Conservation (phyloP, 2,113 vertebrate species). For the Corythoichthys haematopterus region DNA sequence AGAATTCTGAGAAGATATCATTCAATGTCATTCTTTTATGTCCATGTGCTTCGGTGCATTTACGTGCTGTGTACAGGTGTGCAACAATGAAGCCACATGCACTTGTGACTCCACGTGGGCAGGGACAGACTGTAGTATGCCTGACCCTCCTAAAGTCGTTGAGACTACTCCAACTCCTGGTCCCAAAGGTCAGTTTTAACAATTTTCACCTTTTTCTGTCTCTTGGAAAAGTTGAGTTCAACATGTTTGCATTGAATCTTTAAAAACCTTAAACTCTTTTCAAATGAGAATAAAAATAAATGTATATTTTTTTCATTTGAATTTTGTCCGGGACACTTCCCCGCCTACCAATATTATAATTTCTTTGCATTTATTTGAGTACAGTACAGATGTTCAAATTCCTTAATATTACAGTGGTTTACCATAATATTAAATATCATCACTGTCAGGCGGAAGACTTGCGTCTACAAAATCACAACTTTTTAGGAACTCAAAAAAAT, state of each 20-base stretch:
- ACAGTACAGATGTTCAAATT: too few species aligned
- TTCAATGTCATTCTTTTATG: not conserved
- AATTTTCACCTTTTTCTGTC: conserved; percentile 68
- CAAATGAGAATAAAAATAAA: too few species aligned
- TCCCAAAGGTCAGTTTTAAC: conserved; percentile 90
- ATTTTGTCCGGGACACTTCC: too few species aligned
- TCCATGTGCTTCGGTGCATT: not conserved
- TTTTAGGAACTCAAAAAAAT: too few species aligned
- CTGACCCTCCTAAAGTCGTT: conserved; percentile 82
- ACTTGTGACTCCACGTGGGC: conserved; percentile 94
- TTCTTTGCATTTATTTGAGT: too few species aligned
- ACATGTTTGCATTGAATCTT: not conserved
- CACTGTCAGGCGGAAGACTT: not conserved
- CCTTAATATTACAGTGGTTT: not conserved
- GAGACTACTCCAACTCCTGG: conserved; percentile 80
- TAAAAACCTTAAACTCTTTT: too few species aligned
- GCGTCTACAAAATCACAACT: not conserved
- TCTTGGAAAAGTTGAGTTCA: conserved; percentile 4
- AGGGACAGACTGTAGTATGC: conserved; percentile 97
- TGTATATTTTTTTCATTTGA: too few species aligned
- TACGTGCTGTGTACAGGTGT: conserved; percentile 75
- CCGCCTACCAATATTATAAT: too few species aligned
- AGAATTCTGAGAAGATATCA: too few species aligned
- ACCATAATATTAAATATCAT: not conserved
- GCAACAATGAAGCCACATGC: conserved; percentile 97